Conservation (phyloP, 2,113 vertebrate genomes). For the Phalacrocorax carbo region DNA sequence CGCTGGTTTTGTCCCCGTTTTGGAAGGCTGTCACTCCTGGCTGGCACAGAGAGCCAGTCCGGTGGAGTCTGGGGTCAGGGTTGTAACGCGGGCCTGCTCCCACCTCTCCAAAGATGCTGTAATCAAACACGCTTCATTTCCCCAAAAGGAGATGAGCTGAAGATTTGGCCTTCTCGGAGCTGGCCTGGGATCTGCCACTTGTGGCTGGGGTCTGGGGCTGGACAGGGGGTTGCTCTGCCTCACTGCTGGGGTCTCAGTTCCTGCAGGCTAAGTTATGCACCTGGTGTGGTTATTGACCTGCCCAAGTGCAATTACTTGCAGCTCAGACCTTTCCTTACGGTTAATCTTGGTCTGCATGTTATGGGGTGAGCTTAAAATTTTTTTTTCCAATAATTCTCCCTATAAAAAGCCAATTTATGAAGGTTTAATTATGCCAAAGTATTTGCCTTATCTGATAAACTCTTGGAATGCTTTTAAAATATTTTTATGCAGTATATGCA, state of each 20-base stretch:
- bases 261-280: neutral
- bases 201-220: neutral
- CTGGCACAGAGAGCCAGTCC: neutral
- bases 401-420: neutral
- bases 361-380: neutral
- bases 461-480: neutral
- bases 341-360: neutral
- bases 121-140: neutral
- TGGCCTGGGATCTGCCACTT: neutral
- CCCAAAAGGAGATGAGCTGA: neutral
- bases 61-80: neutral
- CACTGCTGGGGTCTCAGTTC: rapidly evolving
- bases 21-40: neutral
- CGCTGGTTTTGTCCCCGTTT: neutral
- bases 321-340: neutral
- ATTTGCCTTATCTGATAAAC: neutral
- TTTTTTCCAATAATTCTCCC: neutral
- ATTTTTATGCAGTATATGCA: neutral
- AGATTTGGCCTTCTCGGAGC: neutral
- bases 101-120: neutral
- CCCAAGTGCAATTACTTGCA: neutral
- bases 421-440: neutral
- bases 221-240: neutral
- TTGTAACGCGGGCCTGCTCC: rapidly evolving
- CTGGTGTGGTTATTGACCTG: neutral